Percentiles rank a stretch among this genome's conserved stretches.
Conservation (phyloP, 1,140 invertebrate genomes). For the Caerostris extrusa region DNA sequence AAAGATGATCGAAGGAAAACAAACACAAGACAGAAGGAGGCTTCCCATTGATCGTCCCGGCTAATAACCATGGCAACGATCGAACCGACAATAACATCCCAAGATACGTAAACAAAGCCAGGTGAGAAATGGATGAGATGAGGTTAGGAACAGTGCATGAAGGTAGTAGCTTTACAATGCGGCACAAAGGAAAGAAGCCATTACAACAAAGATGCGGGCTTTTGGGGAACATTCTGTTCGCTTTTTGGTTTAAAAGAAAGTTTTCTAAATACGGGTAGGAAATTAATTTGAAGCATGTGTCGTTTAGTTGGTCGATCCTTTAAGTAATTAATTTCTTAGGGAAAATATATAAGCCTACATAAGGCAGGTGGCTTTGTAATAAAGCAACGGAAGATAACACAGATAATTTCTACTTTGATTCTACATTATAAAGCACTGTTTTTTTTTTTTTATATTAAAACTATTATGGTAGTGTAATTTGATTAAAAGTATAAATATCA, state of each 20-base stretch:
- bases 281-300: too few species aligned
- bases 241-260: background rate
- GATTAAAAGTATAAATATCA: too few species aligned
- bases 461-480: too few species aligned
- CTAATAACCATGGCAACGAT: constrained; percentile 9
- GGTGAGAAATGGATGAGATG: constrained; percentile 10
- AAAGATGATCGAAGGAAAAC: constrained; percentile 20
- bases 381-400: too few species aligned
- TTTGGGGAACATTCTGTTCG: background rate
- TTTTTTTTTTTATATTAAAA: too few species aligned
- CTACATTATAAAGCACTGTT: too few species aligned
- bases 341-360: too few species aligned
- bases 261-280: too few species aligned
- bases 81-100: background rate
- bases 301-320: too few species aligned
- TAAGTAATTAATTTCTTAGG: too few species aligned
- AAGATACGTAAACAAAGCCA: constrained; percentile 6
- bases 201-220: background rate
- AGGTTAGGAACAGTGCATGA: background rate
- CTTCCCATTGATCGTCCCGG: background rate
- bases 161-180: background rate
- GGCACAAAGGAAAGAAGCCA: background rate
- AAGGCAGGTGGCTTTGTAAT: too few species aligned
- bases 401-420: too few species aligned
- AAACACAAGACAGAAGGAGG: background rate